phyloP scores from a whole-genome alignment of 2,113 vertebrate genomes.

The Taxidea taxus region DNA sequence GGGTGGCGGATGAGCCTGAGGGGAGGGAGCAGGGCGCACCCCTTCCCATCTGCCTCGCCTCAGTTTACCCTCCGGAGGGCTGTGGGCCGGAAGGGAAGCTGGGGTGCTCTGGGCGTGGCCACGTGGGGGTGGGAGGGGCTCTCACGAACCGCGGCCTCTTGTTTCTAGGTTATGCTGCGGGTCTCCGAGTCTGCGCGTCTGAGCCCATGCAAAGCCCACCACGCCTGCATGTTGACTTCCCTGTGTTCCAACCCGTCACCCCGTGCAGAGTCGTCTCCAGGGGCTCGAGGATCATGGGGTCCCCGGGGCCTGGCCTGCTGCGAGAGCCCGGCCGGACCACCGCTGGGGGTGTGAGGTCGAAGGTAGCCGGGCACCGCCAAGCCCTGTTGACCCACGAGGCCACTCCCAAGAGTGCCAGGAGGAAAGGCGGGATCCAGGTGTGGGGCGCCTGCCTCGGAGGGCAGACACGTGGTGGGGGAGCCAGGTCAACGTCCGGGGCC shows the following conservation, averaged over 20 bases:
- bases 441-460: fast-evolving
- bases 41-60: background rate
- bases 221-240: background rate
- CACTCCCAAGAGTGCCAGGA: fast-evolving
- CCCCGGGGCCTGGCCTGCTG: fast-evolving
- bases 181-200: background rate
- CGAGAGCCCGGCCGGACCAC: background rate
- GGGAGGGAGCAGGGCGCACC: background rate
- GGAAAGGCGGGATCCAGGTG: fast-evolving
- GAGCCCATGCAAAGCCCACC: fast-evolving
- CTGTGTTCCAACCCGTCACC: too few species aligned
- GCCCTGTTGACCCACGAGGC: fast-evolving
- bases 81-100: background rate
- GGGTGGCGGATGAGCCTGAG: too few species aligned
- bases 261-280: fast-evolving
- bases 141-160: fast-evolving
- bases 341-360: fast-evolving
- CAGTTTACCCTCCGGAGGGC: background rate
- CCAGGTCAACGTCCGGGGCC: background rate
- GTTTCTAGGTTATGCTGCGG: fast-evolving
- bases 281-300: background rate
- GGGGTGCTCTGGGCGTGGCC: fast-evolving
- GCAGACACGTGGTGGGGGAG: fast-evolving
- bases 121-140: fast-evolving
- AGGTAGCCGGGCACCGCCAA: background rate